Conservation (phyloP, 1,140 invertebrate species). For the Dreissena rostriformis region DNA sequence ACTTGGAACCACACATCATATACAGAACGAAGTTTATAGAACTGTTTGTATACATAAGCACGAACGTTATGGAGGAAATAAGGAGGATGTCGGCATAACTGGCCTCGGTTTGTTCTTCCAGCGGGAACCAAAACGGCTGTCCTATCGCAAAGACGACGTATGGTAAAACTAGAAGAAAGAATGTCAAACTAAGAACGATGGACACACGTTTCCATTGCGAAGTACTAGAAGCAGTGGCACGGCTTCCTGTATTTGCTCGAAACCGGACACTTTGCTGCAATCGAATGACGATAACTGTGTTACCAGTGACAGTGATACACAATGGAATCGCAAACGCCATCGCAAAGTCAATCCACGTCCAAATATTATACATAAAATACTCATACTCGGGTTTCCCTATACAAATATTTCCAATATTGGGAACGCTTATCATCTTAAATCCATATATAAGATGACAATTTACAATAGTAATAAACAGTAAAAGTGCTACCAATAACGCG, state of each 20-base stretch:
- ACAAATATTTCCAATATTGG: not conserved
- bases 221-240: not conserved
- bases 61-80: too few relatives aligned
- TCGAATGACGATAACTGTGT: not conserved
- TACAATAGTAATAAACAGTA: not conserved
- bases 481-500: not conserved
- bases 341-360: slow-evolving; percentile 13
- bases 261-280: not conserved
- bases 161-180: not conserved
- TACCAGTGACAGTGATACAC: not conserved
- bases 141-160: not conserved
- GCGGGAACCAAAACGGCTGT: not conserved
- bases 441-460: not conserved
- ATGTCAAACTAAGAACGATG: not conserved
- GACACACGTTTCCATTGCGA: not conserved
- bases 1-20: too few relatives aligned
- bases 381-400: not conserved
- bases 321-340: not conserved
- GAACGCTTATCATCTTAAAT: not conserved
- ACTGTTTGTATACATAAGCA: too few relatives aligned
- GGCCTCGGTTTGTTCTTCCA: not conserved
- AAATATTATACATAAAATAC: not conserved
- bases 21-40: too few relatives aligned
- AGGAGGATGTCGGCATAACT: too few relatives aligned
- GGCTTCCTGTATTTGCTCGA: not conserved